phyloP scores from a whole-genome alignment of 2,888 invertebrate species.

The Dascillus cervinus region DNA sequence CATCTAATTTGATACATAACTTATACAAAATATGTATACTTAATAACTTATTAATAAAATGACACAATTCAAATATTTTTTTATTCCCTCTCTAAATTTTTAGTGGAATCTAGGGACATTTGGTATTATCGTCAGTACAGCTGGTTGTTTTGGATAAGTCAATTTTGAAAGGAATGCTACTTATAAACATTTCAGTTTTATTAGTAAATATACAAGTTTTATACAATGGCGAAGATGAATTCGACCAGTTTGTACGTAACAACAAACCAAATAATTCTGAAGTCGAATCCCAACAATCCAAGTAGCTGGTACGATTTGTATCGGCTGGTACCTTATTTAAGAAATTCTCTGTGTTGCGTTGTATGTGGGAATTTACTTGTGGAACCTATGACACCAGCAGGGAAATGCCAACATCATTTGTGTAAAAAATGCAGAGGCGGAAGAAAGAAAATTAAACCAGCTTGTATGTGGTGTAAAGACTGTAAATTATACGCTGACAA shows the following conservation, averaged over 20 bases:
- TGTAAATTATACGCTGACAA: constrained; percentile 77
- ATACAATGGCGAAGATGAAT: constrained; percentile 51
- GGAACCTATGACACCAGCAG: constrained; percentile 72
- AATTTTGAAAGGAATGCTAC: no score
- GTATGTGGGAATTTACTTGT: constrained; percentile 79
- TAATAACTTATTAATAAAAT: no score
- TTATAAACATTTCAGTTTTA: no score
- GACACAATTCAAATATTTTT: no score
- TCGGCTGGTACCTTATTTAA: constrained; percentile 73
- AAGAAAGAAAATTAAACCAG: constrained; percentile 75
- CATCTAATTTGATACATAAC: no score
- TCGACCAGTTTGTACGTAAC: constrained; percentile 75
- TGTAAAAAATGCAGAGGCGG: constrained; percentile 80
- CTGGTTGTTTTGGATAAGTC: no score
- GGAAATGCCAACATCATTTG: constrained; percentile 82
- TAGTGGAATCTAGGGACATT: no score
- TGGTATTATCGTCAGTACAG: no score
- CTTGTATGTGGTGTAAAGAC: constrained; percentile 79
- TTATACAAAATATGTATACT: no score
- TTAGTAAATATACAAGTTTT: no score
- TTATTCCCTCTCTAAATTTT: no score
- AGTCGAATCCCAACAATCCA: constrained; percentile 63
- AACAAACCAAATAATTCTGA: constrained; percentile 71
- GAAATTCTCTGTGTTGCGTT: constrained; percentile 82
- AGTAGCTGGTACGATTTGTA: constrained; percentile 75